Evolutionary conservation across 1,140 invertebrate species (phyloP), one percentile per base, ranked within the genome.

Genomic region (Penaeus indicus): DNA sequence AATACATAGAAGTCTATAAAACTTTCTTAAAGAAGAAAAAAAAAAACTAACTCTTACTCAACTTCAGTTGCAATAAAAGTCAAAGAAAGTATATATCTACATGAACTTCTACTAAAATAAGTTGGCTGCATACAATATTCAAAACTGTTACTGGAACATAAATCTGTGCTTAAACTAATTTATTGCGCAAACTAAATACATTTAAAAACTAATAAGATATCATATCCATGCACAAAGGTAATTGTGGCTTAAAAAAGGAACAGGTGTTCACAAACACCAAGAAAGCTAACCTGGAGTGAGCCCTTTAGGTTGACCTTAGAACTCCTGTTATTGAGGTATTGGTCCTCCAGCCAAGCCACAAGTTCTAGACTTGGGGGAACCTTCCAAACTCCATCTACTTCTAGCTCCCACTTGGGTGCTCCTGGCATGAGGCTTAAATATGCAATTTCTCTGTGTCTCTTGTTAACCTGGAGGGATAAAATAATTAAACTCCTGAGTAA

Each of bases 301-400:
- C 97, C 96, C 93, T 96, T 96, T 75, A 97, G 93, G 89, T 96
- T 95, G 79, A 96, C 96, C 91, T 95, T 95, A 90, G 95, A 95
- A 82, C 95, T 94, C 63, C 95, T 95, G 75, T 94, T 94, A 90
- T 93, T 94, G 93, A 86, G 87, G 63, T 95, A 97, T 92, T 96
- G 96, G 85, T 97, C 96, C 93, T 97, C 97, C 63, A 97, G 91
- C 96, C 96, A 97, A 0, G 96, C 94, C 11, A 96, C 95, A 13
- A 97, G 92, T 92, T 97, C 96, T 54, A 96, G 93, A 4, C 95
- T 96, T 1, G 90, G 90, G 11, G 97, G 93, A 77, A 95, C 94
- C 92, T 96, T 97, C 96, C 96, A 97, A 89, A 94, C 94, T 91
- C 95, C 95, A 62, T 95, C 95, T 7, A 97, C 95, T 91, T 96